Conservation (phyloP, 2,888 invertebrate species). For the Thereva nobilitata region DNA sequence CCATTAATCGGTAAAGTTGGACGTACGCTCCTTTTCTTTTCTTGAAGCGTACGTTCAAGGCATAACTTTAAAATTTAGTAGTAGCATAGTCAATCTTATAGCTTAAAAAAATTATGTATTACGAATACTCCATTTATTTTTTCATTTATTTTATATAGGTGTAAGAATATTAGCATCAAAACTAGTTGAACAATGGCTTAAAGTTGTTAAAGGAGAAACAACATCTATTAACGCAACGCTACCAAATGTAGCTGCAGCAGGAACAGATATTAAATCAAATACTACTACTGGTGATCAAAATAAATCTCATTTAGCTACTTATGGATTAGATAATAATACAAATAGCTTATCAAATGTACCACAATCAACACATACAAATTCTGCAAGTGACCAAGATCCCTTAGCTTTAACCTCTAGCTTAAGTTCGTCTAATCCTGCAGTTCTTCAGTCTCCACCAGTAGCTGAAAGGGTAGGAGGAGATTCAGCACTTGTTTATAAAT, state of each 20-base stretch:
- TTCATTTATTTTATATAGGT: conserved; percentile 61
- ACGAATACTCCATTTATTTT: too few species aligned
- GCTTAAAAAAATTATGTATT: neutral
- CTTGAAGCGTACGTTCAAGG: too few species aligned
- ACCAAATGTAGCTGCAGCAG: neutral
- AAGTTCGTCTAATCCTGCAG: neutral
- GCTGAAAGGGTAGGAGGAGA: conserved; percentile 9
- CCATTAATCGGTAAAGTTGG: too few species aligned
- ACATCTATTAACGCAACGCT: conserved; percentile 43
- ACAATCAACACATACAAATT: conserved; percentile 40
- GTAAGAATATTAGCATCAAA: conserved; percentile 77
- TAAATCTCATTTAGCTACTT: neutral
- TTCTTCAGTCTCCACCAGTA: conserved; percentile 2
- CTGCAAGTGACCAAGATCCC: conserved; percentile 40
- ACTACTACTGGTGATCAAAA: neutral
- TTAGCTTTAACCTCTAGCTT: conserved; percentile 15
- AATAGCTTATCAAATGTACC: conserved; percentile 40
- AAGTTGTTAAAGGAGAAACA: conserved; percentile 80
- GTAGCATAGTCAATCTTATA: too few species aligned
- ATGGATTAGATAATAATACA: neutral
- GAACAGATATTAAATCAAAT: conserved; percentile 35
- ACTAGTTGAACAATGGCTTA: conserved; percentile 88
- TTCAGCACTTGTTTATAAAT: conserved; percentile 62
- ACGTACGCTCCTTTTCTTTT: too few species aligned
- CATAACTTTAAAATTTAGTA: too few species aligned